Percentiles rank a stretch among this genome's conserved stretches.
Evolutionary conservation across 92 coral and sea anemone species (phyloP).

Genomic region (Epizoanthus stellaris): DNA sequence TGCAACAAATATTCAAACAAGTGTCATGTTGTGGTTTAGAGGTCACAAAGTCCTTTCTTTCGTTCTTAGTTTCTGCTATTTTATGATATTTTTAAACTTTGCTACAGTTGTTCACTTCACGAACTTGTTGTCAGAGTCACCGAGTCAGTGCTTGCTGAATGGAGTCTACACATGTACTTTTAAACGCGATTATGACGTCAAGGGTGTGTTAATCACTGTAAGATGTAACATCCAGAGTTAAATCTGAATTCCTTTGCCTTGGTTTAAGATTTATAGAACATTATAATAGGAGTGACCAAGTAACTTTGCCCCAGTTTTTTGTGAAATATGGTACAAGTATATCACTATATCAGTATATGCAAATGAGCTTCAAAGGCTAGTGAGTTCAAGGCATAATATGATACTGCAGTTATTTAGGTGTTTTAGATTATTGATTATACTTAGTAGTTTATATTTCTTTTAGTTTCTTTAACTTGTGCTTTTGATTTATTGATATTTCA

Average conservation of each 20-base stretch:
- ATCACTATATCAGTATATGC: no score
- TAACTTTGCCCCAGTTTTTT: no score
- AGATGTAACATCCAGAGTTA: no score
- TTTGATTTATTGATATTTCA: no score
- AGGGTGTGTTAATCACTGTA: not conserved
- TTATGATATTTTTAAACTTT: not conserved
- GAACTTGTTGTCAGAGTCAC: not conserved
- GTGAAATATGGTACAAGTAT: no score
- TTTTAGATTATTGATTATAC: no score
- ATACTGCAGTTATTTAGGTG: no score
- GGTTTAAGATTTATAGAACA: not conserved
- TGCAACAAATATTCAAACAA: not conserved
- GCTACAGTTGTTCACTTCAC: not conserved
- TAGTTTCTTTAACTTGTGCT: no score
- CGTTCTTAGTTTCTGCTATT: not conserved
- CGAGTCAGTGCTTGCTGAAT: not conserved
- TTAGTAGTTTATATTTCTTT: no score
- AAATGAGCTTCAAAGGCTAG: no score
- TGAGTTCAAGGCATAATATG: no score
- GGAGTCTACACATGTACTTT: not conserved
- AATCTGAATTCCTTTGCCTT: not conserved
- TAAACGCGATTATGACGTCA: constrained; percentile 11
- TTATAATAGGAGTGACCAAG: no score
- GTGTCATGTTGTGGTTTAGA: not conserved
- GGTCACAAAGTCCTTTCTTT: not conserved